Conservation (phyloP, 2,888 invertebrate species). For the Heliconius aoede region DNA sequence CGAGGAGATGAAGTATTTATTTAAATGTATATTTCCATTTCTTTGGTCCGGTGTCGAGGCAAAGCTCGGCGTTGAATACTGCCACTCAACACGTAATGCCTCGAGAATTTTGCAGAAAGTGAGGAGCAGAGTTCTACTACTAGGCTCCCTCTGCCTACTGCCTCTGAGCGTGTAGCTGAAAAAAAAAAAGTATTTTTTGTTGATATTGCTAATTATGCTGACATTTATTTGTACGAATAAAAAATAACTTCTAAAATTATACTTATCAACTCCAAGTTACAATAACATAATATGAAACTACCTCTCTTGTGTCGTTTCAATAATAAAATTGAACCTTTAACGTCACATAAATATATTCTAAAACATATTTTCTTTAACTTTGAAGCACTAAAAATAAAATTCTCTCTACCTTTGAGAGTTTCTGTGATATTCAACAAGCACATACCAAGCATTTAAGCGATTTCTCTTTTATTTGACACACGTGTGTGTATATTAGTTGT, state of each 20-base stretch:
- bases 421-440: constrained; percentile 8
- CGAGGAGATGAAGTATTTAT: too few relatives aligned
- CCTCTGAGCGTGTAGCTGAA: too few relatives aligned
- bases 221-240: not conserved
- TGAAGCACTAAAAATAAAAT: constrained; percentile 16
- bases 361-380: not conserved
- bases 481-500: not conserved
- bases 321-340: constrained; percentile 15
- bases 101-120: too few relatives aligned
- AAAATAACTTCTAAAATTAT: not conserved
- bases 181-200: too few relatives aligned
- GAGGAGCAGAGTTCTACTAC: too few relatives aligned
- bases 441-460: constrained; percentile 12
- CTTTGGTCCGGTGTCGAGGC: too few relatives aligned
- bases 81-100: too few relatives aligned
- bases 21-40: too few relatives aligned
- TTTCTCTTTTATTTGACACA: not conserved
- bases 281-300: not conserved
- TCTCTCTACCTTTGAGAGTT: constrained; percentile 14
- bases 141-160: too few relatives aligned
- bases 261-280: not conserved
- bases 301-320: not conserved
- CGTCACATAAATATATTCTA: not conserved
- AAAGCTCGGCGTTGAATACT: too few relatives aligned
- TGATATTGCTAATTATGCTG: not conserved